These are phyloP conservation scores for Thymallus thymallus DNA, from an alignment of 2,113 vertebrate species.

Conservation along the genomic window DNA sequence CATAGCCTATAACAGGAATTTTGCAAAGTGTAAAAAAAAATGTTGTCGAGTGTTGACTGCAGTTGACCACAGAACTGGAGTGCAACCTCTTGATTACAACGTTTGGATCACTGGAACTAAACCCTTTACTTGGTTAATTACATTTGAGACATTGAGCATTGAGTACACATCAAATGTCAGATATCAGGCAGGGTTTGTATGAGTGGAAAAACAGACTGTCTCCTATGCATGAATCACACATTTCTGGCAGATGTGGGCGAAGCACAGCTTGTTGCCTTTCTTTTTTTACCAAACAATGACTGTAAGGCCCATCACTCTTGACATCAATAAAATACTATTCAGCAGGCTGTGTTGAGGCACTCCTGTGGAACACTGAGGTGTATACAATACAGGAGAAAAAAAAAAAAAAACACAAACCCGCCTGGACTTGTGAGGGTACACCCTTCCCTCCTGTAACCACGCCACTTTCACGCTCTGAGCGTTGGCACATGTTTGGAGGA, in stretches of 20 bases:
- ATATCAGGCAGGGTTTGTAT: conserved; percentile 20
- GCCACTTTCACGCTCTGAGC: conserved; percentile 13
- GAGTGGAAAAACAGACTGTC: conserved; percentile 30
- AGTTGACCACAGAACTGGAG: conserved; percentile 4
- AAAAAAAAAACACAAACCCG: conserved; percentile 29
- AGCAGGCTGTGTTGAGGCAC: conserved; percentile 38
- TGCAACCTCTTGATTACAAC: conserved; percentile 20
- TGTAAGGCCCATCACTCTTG: conserved; percentile 8
- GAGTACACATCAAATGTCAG: not conserved
- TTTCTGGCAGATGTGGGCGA: conserved; percentile 58
- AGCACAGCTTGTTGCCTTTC: conserved; percentile 19
- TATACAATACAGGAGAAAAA: not conserved
- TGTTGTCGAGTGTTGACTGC: conserved; percentile 42
- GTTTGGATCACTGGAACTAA: not conserved
- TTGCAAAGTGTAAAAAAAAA: no score
- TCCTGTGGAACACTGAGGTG: conserved; percentile 27
- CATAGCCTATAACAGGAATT: not conserved
- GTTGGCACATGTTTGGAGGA: conserved; percentile 13
- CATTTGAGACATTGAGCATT: no score
- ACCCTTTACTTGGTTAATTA: conserved; percentile 1
- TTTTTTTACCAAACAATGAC: not conserved
- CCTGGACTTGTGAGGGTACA: conserved; percentile 45
- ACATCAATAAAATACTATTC: conserved; percentile 54
- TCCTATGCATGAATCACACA: conserved; percentile 56
- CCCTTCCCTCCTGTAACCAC: conserved; percentile 14